Evolutionary conservation across 2,113 vertebrate genomes (phyloP).

Genomic region (Pampusana beccarii): DNA sequence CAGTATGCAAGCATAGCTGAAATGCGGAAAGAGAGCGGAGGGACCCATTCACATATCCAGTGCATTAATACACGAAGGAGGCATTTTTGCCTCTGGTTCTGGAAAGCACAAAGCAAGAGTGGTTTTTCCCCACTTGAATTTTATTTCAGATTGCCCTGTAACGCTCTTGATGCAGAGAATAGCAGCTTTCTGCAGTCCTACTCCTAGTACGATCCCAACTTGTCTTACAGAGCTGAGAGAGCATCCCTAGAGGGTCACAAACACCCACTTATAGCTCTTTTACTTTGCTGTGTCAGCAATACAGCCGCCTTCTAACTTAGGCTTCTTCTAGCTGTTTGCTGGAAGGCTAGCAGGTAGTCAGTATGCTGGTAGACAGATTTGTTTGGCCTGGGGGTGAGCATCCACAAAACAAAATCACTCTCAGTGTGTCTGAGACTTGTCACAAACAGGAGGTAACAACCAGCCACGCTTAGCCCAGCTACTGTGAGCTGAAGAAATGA

Average conservation of each 20-base stretch:
- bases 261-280: not conserved
- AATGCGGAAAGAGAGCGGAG: not conserved
- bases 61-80: not conserved
- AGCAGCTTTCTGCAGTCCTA: not conserved
- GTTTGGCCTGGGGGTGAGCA: not conserved
- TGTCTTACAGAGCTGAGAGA: not conserved
- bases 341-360: not conserved
- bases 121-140: not conserved
- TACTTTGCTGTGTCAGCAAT: not conserved
- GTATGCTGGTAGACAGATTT: not conserved
- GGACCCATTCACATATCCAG: not conserved
- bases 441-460: not conserved
- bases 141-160: not conserved
- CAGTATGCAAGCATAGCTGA: not conserved
- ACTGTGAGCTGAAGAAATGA: not conserved
- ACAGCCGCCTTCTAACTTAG: not conserved
- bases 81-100: not conserved
- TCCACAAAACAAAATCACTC: not conserved
- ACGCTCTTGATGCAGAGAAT: not conserved
- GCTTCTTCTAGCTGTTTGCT: not conserved
- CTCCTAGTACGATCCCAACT: accelerated
- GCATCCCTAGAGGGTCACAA: not conserved
- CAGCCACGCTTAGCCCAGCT: not conserved
- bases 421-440: not conserved
- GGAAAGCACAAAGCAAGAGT: not conserved